Conservation (phyloP, 2,113 vertebrate species). For the Agapornis roseicollis region DNA sequence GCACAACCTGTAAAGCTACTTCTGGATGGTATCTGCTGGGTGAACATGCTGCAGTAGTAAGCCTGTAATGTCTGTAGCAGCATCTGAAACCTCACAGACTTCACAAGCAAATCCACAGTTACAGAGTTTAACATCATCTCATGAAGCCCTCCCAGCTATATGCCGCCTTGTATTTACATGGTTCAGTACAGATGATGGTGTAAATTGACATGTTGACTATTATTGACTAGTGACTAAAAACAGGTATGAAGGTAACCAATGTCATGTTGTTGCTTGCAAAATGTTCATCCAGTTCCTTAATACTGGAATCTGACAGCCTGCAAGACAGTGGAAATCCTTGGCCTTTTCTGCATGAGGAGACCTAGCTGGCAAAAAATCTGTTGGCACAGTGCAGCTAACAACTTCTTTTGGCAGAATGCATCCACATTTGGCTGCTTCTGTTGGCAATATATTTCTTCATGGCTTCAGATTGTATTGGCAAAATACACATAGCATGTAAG, state of each 20-base stretch:
- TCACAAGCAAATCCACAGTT: neutral
- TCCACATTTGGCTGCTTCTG: conserved; percentile 24
- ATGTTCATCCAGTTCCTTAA: conserved; percentile 26
- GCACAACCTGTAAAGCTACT: neutral
- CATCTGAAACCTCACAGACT: neutral
- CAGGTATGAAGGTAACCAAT: neutral
- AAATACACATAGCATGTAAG: conserved; percentile 19
- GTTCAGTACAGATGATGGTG: neutral
- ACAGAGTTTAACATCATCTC: neutral
- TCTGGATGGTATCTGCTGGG: neutral
- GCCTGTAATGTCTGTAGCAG: neutral
- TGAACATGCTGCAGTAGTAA: neutral
- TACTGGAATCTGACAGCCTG: neutral
- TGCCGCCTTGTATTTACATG: neutral
- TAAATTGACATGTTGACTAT: conserved; percentile 2
- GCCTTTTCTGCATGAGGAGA: neutral
- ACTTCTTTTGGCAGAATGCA: conserved; percentile 22
- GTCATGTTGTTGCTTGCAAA: conserved; percentile 5
- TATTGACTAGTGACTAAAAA: neutral
- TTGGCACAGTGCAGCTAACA: neutral
- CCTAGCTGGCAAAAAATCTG: neutral
- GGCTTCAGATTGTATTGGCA: conserved; percentile 20
- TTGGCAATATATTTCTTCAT: conserved; percentile 28
- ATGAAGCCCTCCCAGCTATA: neutral
- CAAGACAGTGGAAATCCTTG: neutral